phyloP scores from a whole-genome alignment of 2,888 invertebrate genomes.

The Himalopsyche tibetana region DNA sequence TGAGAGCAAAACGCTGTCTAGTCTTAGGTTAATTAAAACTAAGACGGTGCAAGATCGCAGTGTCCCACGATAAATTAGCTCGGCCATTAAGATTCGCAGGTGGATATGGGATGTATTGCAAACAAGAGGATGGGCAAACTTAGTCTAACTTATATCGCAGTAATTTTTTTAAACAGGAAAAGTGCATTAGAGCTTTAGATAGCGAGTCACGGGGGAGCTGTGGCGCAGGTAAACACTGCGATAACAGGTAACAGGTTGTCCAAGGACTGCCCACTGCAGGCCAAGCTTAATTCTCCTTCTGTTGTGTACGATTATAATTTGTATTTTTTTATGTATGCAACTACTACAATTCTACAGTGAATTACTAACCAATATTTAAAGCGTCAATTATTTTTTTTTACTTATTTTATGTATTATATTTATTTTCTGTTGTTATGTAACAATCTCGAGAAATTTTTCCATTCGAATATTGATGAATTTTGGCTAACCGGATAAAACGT shows the following conservation, averaged over 20 bases:
- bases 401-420: too few species aligned
- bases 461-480: too few species aligned
- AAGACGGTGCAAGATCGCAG: conserved; percentile 8
- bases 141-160: conserved; percentile 38
- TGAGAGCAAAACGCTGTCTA: neutral
- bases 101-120: conserved; percentile 12
- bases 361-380: too few species aligned
- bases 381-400: too few species aligned
- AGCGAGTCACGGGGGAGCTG: conserved; percentile 26
- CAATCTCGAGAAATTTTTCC: too few species aligned
- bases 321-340: too few species aligned
- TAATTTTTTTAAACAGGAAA: conserved; percentile 62
- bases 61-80: conserved; percentile 18
- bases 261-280: conserved; percentile 47
- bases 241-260: conserved; percentile 51
- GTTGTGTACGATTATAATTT: neutral
- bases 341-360: too few species aligned
- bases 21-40: conserved; percentile 12
- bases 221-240: conserved; percentile 42
- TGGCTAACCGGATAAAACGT: too few species aligned
- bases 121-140: conserved; percentile 41
- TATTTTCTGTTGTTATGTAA: too few species aligned
- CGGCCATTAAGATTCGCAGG: conserved; percentile 49
- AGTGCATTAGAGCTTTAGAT: conserved; percentile 63
- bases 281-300: neutral